Evolutionary conservation across 2,888 invertebrate species (phyloP), one percentile per base, ranked within the genome.

Genomic region (Germaria angustata): DNA sequence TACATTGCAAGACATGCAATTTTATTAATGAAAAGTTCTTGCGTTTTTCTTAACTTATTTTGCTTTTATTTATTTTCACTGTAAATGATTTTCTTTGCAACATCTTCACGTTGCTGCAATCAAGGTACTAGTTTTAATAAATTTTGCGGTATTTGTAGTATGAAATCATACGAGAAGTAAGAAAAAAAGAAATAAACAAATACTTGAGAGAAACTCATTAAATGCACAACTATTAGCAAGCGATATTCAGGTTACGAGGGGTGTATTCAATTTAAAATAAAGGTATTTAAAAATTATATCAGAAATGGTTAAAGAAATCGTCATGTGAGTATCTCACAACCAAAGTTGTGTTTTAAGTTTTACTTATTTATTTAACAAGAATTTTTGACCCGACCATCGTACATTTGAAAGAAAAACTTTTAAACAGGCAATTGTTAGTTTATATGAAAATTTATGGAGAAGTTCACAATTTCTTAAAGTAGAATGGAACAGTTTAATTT

Each of bases 91-190:
- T 28, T 28, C 28, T 28, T 28, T 6, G 28, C 28, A 28, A 28
- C 6, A 28, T 28, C 28, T 28, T 28, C 28, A 28, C 4, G 28
- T 6, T 28, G 13, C 13, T 34, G 86, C 17, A 53, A 68, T 88
- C 41, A 73, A 53, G 57, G 46, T 17, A n/a, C n/a, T n/a, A 66
- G 22, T 63, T 51, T 24, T 49, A 49, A 41, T 28, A 73, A 57
- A 69, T 57, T 44, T 80, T 61, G 61, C 80, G 46, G 68, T 63
- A 68, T 73, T 80, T 73, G 41, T 73, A 39, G 80, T 63, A 63
- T 11, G 46, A 71, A 41, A 53, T 53, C 17, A 4, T n/a, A 28
- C 7, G 28, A 39, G 36, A 51, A 24, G 36, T 3, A 24, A 24
- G 24, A 24, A 28, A 28, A 44, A 32, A 13, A 4, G 22, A 28